phyloP scores from a whole-genome alignment of 2,113 vertebrate species.

The Rhombomys opimus region DNA sequence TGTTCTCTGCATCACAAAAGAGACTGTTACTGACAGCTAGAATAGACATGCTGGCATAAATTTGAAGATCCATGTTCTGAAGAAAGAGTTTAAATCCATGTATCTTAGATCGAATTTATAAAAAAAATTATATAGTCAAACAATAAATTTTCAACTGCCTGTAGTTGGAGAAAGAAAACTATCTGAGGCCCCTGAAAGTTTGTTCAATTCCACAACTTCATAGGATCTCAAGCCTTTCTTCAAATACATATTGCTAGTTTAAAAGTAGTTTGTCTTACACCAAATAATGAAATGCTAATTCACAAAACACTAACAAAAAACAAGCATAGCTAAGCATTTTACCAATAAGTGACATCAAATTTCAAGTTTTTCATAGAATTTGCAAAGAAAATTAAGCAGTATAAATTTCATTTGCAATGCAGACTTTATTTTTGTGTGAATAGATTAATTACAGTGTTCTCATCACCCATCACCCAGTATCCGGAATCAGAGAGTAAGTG shows the following conservation, averaged over 20 bases:
- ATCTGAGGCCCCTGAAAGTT: not conserved
- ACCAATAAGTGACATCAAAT: not conserved
- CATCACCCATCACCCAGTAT: not conserved
- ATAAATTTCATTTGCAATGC: not conserved
- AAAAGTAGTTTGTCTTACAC: not conserved
- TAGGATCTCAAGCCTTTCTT: not conserved
- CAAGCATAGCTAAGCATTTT: not conserved
- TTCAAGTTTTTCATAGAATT: not conserved
- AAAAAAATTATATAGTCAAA: not conserved
- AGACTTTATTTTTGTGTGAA: not conserved
- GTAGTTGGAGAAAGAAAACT: not conserved
- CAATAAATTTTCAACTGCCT: not conserved
- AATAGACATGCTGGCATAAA: not conserved
- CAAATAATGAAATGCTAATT: not conserved
- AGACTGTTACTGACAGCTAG: not conserved
- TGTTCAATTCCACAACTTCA: not conserved
- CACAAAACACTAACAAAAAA: not conserved
- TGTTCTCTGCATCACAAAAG: not conserved
- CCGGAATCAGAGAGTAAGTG: not conserved
- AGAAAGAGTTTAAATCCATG: not conserved
- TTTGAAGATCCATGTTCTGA: not conserved
- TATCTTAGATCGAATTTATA: not conserved
- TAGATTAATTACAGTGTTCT: not conserved
- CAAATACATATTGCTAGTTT: not conserved
- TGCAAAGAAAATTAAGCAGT: not conserved